Evolutionary conservation across 2,113 vertebrate species (phyloP), one percentile per base, ranked within the genome.

Genomic region (Rynchops niger): DNA sequence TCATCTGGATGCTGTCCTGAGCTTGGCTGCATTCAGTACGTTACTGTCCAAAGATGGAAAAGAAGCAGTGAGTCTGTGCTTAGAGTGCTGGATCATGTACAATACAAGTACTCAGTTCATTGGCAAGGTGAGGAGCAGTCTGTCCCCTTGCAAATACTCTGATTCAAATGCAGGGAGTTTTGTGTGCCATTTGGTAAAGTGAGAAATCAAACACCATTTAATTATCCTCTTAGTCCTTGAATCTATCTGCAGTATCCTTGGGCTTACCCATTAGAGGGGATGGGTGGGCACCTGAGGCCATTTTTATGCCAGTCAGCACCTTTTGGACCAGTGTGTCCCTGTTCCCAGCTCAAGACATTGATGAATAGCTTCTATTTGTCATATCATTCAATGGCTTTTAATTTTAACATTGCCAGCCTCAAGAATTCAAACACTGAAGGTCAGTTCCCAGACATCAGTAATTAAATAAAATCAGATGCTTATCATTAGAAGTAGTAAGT

Each of bases 41-140:
- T 71, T 52, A 9, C 47, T 65, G 38, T 88, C 82, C 94, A 93
- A 55, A 76, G 74, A 47, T 47, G 61, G 52, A 62, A 83, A 61
- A 70, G 52, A 43, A 70, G 30, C 65, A 82, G 19, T 38, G 36
- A 93, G 13, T 23, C 45, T 93, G 78, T 89, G 61, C 61, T 92
- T 67, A 32, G 50, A 65, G 69, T 83, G 30, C 77, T 95, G 90
- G 90, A 62, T 91, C 59, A 4, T 45, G 61, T 73, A 50, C 59
- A 94, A 0, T 49, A 23, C 16, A 53, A 58, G 62, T 53, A 63
- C 67, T 93, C n/a, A 55, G 52, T 63, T 91, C 56, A 18, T 76
- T 97, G 95, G 87, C 81, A 91, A 92, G 88, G 90, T 82, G 56
- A 85, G 47, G 66, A 91, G 70, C 73, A 79, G 65, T 59, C 88